Evolutionary conservation across 2,797 vertebrate species (phyloP), one percentile per base, ranked within the genome.

Genomic region (Graptemys geographica): DNA sequence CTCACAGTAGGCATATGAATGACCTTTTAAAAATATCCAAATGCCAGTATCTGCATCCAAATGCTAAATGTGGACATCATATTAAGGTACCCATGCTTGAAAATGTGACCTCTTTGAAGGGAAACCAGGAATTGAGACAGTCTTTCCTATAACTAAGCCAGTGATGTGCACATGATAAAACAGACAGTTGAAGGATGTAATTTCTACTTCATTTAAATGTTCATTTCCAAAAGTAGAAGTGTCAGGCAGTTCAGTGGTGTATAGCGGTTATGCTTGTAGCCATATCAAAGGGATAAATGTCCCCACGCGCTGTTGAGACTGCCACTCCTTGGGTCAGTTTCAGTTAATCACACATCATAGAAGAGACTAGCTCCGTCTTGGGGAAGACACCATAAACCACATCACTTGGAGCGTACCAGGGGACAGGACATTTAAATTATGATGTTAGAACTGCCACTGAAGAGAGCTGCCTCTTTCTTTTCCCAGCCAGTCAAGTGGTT

Each of bases 371-470:
- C 88, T 79, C 79, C 69, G 82, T 82, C 72, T 78, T 51, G 59
- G 27, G 84, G 81, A 90, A 80, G 69, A 8, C 2, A 8, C 93
- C 12, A 3, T 78, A 92, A 96, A 95, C 97, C 97, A 92, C 97
- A 95, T 16, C 1, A 21, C 0, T 0, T 80, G 41, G 47, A 78
- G 27, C 52, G 62, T 56, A 6, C 1, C 52, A 10, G 91, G 91
- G 59, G 88, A 69, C 25, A 13, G 78, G 25, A 74, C 0, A 1
- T 93, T 86, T 59, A 95, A 97, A 97, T 98, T 91, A 91, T 0
- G 21, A 91, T 76, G 76, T 80, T 28, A 27, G 59, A 84, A 44
- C 86, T 83, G 94, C 78, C 92, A 76, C 87, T 47, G 33, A 59
- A 80, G 80, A 78, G 72, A 89, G 84, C 79, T 23, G 65, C 0